Evolutionary conservation across 2,113 vertebrate species (phyloP).

Genomic region (Agelaius phoeniceus): DNA sequence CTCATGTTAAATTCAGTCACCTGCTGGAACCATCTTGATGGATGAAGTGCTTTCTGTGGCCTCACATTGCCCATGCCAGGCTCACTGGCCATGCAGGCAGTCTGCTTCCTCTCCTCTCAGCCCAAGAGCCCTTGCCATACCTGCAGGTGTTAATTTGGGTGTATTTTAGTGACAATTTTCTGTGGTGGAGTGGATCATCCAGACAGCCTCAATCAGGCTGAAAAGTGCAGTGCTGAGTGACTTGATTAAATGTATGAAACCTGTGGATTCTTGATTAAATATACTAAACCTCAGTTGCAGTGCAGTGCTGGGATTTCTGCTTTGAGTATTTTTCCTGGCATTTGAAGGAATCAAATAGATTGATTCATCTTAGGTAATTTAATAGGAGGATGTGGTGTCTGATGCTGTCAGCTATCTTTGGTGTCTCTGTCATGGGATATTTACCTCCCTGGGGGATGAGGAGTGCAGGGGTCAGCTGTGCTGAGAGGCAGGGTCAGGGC

Average conservation of each 20-base stretch:
- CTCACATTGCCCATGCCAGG: rapidly evolving
- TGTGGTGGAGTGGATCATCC: neutral
- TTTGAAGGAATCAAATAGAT: rapidly evolving
- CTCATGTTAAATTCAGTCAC: neutral
- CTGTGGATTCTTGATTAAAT: neutral
- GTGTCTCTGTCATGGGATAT: neutral
- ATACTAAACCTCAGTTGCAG: neutral
- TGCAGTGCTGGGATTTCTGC: neutral
- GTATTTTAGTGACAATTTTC: neutral
- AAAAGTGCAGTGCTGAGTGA: neutral
- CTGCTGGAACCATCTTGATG: neutral
- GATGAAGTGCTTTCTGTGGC: neutral
- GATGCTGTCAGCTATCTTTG: neutral
- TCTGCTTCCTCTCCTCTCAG: neutral
- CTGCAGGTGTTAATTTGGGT: neutral
- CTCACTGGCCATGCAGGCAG: neutral
- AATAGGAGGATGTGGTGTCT: neutral
- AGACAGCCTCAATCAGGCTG: neutral
- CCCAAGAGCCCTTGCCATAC: neutral
- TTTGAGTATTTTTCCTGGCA: neutral
- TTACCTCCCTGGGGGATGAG: neutral
- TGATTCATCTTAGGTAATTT: neutral
- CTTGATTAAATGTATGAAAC: neutral
- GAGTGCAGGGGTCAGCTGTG: neutral
- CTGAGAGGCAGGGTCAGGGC: neutral